These are phyloP conservation scores for Papilio polytes DNA, from an alignment of 1,140 invertebrate genomes.

Conservation along the genomic window DNA sequence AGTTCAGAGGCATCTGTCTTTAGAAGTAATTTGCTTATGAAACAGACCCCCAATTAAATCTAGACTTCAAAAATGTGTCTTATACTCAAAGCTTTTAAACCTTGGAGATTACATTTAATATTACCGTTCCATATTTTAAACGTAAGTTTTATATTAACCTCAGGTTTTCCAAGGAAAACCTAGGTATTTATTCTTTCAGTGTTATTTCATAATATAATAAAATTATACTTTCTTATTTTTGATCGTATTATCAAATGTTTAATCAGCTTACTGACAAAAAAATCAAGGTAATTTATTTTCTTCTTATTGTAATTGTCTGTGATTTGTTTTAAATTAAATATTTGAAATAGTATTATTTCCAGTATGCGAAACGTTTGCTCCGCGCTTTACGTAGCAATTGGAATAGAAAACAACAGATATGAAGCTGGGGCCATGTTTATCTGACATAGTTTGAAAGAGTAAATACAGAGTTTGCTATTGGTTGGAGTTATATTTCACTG, in stretches of 20 bases:
- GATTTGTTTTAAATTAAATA: not conserved
- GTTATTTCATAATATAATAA: not conserved
- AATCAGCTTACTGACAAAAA: too few relatives aligned
- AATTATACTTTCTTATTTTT: too few relatives aligned
- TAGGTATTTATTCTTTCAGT: not conserved
- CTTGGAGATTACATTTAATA: not conserved
- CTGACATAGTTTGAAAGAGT: conserved; percentile 6
- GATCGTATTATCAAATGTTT: too few relatives aligned
- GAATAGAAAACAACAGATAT: conserved; percentile 15
- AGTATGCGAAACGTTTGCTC: not conserved
- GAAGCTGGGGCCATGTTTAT: conserved; percentile 9
- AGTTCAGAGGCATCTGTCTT: not conserved
- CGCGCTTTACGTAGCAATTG: not conserved
- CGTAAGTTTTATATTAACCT: not conserved
- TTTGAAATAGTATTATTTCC: not conserved
- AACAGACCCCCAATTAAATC: not conserved
- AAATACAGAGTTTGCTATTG: conserved; percentile 3
- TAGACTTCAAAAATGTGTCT: not conserved
- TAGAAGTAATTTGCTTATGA: not conserved
- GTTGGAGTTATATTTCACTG: not conserved
- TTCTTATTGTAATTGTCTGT: too few relatives aligned
- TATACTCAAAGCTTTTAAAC: not conserved
- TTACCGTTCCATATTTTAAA: not conserved
- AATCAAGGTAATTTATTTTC: too few relatives aligned
- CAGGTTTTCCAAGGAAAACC: not conserved